Base-by-base conservation (phyloP, 2,113 vertebrate species). In the Laticauda laticaudata region DNA sequence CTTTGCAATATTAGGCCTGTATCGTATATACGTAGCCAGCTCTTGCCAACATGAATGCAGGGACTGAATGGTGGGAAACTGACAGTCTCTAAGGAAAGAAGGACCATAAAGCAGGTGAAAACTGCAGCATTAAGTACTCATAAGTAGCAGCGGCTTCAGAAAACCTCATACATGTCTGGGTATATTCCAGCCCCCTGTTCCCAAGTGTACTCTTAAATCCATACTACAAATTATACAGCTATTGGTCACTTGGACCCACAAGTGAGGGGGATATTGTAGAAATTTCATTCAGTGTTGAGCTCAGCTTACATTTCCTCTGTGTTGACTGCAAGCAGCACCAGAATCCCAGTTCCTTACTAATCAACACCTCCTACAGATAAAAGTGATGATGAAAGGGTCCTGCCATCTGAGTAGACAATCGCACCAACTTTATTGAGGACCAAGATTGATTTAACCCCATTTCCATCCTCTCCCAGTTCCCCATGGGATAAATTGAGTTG, bases 351-450 rank as follows among this genome's bases (percentile, higher is more conserved):
- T 92, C 90, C 85, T 55, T 88, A 0, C 61, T 94, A 95, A 2
- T n/a, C 95, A 86, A 45, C 94, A 92, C 95, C 97, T 95, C 54
- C 94, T 96, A 97, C 95, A 96, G 97, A 96, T 97, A 96, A 98
- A 21, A 98, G 98, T 95, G 97, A 97, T 98, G 98, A 98, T 98
- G 97, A 98, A 98, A 96, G 98, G 98, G 97, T 97, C 98, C 96
- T 98, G 97, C 96, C 98, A 98, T 98, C 97, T 97, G 97, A 98
- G 98, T 97, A 97, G 98, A 98, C 96, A 98, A 96, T 96, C 97
- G 97, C 97, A 96, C 97, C 97, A 98, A 98, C 98, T 98, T 98
- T 98, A 98, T 98, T 98, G 98, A 98, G 98, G 98, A 96, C 96
- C 93, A 96, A 97, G 95, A 98, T 98, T 98, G 98, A 97, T 98